Evolutionary conservation across 1,140 invertebrate species (phyloP), one percentile per base, ranked within the genome.

Genomic region (Drosophila grimshawi): DNA sequence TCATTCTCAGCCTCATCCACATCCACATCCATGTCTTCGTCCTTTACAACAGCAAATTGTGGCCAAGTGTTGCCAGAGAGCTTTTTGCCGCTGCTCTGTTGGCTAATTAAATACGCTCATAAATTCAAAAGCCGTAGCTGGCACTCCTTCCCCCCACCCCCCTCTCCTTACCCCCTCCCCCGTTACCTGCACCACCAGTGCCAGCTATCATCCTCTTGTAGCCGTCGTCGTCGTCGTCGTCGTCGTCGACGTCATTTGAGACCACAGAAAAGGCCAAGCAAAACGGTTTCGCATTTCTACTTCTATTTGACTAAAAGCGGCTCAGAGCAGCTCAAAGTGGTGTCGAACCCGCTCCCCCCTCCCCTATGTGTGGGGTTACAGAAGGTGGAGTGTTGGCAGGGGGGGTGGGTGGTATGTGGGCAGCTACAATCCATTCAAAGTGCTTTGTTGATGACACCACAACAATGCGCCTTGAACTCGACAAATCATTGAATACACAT

Each of bases 91-190:
- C 60, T 43, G 37, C 39, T 39, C 55, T 61, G 57, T 68, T 67
- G 82, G 71, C 76, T 86, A 86, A 86, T 86, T 86, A 88, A 88
- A 86, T 82, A 79, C 71, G 79, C 83, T 86, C 79, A 86, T 86
- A 86, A 86, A 86, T 86, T 79, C 82, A 86, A 86, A 86, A 86
- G 79, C 76, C 70, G 41, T 43, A 56, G 59, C 61, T 46, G 4
- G 30, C 30, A 46, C 52, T 8, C 41, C 37, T 4, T 7, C 2
- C n/a, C 27, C 41, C 3, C 56, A 30, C 5, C 30, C 10, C 29
- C n/a, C 37, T 2, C n/a, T 4, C 2, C 1, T 37, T 11, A n/a
- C 61, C 6, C n/a, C 0, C 46, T 6, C n/a, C n/a, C n/a, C n/a
- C n/a, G n/a, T n/a, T n/a, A n/a, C n/a, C n/a, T 6, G 3, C 33